Evolutionary conservation across 2,113 vertebrate species (phyloP).

Genomic region (Callithrix jacchus): DNA sequence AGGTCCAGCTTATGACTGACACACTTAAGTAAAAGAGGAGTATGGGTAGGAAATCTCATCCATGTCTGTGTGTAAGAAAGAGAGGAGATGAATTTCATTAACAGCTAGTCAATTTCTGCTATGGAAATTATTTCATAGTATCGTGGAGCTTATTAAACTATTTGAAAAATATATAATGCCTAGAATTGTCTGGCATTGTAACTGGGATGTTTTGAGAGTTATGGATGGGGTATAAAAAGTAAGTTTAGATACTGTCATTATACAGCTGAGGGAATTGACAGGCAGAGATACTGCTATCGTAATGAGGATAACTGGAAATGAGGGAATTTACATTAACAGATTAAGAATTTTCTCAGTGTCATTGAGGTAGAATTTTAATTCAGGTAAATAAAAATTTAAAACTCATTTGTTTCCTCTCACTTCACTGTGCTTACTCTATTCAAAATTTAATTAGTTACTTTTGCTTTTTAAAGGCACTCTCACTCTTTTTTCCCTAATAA

Average conservation of each 20-base stretch:
- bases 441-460: not conserved
- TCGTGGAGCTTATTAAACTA: not conserved
- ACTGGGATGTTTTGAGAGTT: not conserved
- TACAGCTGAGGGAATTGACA: not conserved
- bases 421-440: not conserved
- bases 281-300: too few relatives aligned
- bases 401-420: not conserved
- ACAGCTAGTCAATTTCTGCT: not conserved
- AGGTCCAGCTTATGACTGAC: not conserved
- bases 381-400: not conserved
- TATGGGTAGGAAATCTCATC: not conserved
- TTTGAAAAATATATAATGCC: not conserved
- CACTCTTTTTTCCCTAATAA: not conserved
- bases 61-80: not conserved
- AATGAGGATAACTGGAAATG: too few relatives aligned
- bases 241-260: not conserved
- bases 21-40: not conserved
- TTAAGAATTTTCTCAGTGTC: not conserved
- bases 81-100: not conserved
- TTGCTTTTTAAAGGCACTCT: not conserved
- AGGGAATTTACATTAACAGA: not conserved
- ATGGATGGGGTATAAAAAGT: not conserved
- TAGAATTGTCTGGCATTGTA: not conserved
- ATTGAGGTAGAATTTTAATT: not conserved
- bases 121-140: not conserved